These are phyloP conservation scores for Stenolophus ochropezus DNA, from an alignment of 2,888 invertebrate genomes.

Conservation along the genomic window DNA sequence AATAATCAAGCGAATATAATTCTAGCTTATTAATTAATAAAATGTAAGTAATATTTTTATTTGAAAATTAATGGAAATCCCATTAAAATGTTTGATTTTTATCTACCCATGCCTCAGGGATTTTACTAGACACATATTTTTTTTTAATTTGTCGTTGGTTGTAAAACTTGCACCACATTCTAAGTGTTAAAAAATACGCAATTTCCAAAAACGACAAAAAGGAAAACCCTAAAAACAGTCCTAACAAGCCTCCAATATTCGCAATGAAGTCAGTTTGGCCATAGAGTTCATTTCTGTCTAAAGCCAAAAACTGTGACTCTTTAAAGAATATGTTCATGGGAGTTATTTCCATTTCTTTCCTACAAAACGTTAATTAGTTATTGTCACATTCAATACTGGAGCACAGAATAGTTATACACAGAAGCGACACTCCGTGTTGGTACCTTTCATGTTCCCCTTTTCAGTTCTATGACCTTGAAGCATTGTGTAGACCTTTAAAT, in stretches of 20 bases:
- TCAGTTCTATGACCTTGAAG: too few species aligned
- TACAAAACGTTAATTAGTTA: slow-evolving; percentile 64
- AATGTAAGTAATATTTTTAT: too few species aligned
- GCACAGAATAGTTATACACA: too few species aligned
- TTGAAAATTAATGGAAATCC: too few species aligned
- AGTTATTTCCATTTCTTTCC: slow-evolving; percentile 75
- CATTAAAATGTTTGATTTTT: too few species aligned
- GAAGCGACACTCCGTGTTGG: too few species aligned
- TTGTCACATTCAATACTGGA: neutral
- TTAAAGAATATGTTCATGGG: slow-evolving; percentile 83
- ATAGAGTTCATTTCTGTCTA: slow-evolving; percentile 76
- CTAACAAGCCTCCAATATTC: slow-evolving; percentile 77
- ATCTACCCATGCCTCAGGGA: neutral
- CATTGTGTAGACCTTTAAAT: too few species aligned
- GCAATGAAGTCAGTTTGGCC: slow-evolving; percentile 77
- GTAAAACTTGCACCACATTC: slow-evolving; percentile 74
- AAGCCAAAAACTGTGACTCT: slow-evolving; percentile 78
- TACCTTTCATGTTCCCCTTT: too few species aligned
- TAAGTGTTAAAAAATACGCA: slow-evolving; percentile 77
- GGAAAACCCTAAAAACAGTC: slow-evolving; percentile 80
- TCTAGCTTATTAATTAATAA: too few species aligned
- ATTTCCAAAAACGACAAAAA: slow-evolving; percentile 79
- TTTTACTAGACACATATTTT: neutral
- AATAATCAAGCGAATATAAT: too few species aligned
- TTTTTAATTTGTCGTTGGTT: slow-evolving; percentile 68